Evolutionary conservation across 2,888 invertebrate genomes (phyloP).

Genomic region (Lottia scabra): DNA sequence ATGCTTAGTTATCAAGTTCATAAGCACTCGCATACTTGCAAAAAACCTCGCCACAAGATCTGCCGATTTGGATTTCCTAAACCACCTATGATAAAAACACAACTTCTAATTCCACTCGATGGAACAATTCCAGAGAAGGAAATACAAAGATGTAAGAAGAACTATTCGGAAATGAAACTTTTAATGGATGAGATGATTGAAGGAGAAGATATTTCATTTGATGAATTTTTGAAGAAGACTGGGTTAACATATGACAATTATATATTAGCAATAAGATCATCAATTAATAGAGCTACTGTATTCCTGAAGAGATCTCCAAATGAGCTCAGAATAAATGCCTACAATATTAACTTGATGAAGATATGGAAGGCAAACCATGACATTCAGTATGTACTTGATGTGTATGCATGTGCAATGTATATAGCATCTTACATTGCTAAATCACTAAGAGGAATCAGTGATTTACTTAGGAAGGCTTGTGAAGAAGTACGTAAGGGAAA

Average conservation of each 20-base stretch:
- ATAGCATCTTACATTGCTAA: conserved; percentile 39
- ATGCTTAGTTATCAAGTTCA: conserved; percentile 21
- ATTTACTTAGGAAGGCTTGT: conserved; percentile 30
- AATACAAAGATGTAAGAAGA: no score
- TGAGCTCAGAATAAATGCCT: no score
- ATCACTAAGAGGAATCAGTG: conserved; percentile 38
- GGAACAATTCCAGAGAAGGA: background rate
- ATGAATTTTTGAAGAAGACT: conserved; percentile 5
- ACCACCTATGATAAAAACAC: conserved; percentile 25
- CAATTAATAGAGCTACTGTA: conserved; percentile 20
- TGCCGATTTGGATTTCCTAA: conserved; percentile 34
- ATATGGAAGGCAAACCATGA: no score
- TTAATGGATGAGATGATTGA: no score
- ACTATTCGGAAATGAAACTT: no score
- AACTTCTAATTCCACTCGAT: conserved; percentile 27
- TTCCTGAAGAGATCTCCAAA: background rate
- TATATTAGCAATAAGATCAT: conserved; percentile 21
- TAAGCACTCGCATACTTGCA: conserved; percentile 28
- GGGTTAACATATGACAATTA: conserved; percentile 19
- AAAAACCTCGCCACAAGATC: no score
- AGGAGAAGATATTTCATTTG: no score
- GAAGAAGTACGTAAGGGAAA: conserved; percentile 30
- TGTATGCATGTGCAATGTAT: conserved; percentile 15
- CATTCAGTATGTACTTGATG: background rate
- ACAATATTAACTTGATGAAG: no score